Base-by-base conservation (phyloP, 2,888 invertebrate genomes). In the Iphiclides podalirius region DNA sequence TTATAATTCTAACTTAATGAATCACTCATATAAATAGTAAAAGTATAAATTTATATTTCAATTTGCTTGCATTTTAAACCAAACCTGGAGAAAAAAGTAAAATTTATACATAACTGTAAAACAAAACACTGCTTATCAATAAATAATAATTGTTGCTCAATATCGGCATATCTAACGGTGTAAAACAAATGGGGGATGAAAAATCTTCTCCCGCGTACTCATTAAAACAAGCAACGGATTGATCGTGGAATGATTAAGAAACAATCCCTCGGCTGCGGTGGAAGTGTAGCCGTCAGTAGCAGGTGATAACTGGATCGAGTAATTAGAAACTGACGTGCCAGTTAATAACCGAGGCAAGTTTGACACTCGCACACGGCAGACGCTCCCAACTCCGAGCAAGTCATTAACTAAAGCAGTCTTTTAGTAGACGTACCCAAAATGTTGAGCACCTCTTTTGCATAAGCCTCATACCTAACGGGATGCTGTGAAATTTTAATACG, bases 241-340 rank as follows among this genome's bases (percentile, higher is more conserved):
- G 40, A 45, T 35, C 11, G 11, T 12, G 47, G 31, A 11, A 1
- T 4, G 8, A 50, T 50, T 50, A 45, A 44, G 50, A 12, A 50
- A 45, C 60, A 67, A 52, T 58, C 15, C 76, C 75, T 78, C 50
- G 49, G 59, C 47, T 60, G 54, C 55, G 58, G 57, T 57, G 64
- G 65, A 62, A 70, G 66, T 60, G 65, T 56, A 63, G 60, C 67
- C 78, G 86, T 86, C 87, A 88, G 80, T 67, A 67, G 79, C 87
- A 88, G 87, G 87, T 88, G 87, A 83, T 83, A 79, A 71, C 77
- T 64, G 75, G 72, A 73, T 75, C 72, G 74, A 75, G 84, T 85
- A 87, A 88, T 87, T 87, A 88, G 75, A 79, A 82, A 76, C 70
- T 80, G 79, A 75, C 80, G 72, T 71, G 57, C 66, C 67, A 70